These are phyloP conservation scores for Luffia ferchaultella DNA, from an alignment of 2,888 invertebrate genomes.

Conservation along the genomic window DNA sequence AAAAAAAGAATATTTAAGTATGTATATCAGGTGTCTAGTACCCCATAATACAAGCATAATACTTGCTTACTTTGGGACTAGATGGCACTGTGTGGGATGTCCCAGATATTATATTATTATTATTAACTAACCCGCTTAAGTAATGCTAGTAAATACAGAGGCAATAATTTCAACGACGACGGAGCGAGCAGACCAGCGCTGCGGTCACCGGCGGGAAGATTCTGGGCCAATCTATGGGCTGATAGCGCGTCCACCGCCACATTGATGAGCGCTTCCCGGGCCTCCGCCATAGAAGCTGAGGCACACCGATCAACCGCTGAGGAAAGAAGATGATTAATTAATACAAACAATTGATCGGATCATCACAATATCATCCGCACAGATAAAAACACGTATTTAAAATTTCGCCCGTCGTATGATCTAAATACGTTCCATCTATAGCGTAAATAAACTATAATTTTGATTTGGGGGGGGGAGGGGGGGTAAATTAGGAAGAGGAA, in stretches of 20 bases:
- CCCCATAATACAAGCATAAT: too few relatives aligned
- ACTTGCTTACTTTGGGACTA: too few relatives aligned
- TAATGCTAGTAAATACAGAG: constrained; percentile 87
- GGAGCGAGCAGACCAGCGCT: constrained; percentile 75
- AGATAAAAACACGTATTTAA: too few relatives aligned
- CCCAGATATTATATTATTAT: background rate
- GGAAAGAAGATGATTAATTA: constrained; percentile 11
- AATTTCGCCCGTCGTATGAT: too few relatives aligned
- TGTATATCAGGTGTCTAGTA: too few relatives aligned
- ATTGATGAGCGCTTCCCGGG: constrained; percentile 94
- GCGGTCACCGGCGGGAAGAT: constrained; percentile 61
- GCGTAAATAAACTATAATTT: too few relatives aligned
- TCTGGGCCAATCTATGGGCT: constrained; percentile 58
- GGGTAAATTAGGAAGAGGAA: too few relatives aligned
- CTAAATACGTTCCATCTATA: too few relatives aligned
- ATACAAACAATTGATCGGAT: constrained; percentile 8
- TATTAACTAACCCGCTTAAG: constrained; percentile 85
- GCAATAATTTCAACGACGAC: constrained; percentile 79
- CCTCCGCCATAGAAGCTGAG: constrained; percentile 87
- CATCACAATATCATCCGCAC: constrained; percentile 3
- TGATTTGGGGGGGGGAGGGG: too few relatives aligned
- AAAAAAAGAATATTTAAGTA: too few relatives aligned
- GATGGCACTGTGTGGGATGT: too few relatives aligned
- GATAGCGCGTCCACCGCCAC: constrained; percentile 79
- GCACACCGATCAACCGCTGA: constrained; percentile 90